Percentiles rank a stretch among this genome's conserved stretches.
phyloP scores from a whole-genome alignment of 2,797 vertebrate genomes.

The Furcifer pardalis region DNA sequence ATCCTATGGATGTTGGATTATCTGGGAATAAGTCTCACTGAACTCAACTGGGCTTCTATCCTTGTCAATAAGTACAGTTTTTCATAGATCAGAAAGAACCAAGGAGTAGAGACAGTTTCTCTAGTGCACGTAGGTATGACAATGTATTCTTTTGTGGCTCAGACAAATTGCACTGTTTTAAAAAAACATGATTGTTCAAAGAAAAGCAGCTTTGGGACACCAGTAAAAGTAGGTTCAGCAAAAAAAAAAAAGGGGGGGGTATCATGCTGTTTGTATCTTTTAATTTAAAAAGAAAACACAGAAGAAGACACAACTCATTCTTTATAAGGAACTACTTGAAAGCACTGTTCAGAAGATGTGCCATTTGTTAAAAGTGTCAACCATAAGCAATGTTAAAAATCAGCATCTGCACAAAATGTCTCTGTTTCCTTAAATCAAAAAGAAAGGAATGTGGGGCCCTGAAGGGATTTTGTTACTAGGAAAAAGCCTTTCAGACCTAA shows the following conservation, averaged over 20 bases:
- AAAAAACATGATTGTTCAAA: neutral
- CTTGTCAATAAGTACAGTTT: neutral
- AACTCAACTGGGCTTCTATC: neutral
- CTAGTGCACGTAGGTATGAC: neutral
- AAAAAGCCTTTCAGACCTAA: slow-evolving; percentile 49
- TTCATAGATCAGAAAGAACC: neutral
- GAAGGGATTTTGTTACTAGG: slow-evolving; percentile 48
- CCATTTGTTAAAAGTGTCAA: slow-evolving; percentile 43
- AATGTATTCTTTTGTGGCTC: neutral
- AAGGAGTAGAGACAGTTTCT: neutral
- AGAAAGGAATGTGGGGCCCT: slow-evolving; percentile 31
- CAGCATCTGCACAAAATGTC: slow-evolving; percentile 57
- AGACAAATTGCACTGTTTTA: neutral
- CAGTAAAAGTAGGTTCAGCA: neutral
- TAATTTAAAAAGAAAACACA: neutral
- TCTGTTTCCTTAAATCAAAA: slow-evolving; percentile 51
- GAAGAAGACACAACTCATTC: slow-evolving; percentile 32
- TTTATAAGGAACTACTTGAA: slow-evolving; percentile 44
- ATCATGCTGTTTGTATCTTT: neutral
- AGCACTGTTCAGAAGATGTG: slow-evolving; percentile 42
- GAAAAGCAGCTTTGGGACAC: neutral
- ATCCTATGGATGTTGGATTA: neutral
- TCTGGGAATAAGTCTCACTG: neutral
- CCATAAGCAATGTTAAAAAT: slow-evolving; percentile 53
- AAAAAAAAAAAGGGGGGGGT: neutral